Base-by-base conservation (phyloP, 2,113 vertebrate species). In the Pterocles burchelli region DNA sequence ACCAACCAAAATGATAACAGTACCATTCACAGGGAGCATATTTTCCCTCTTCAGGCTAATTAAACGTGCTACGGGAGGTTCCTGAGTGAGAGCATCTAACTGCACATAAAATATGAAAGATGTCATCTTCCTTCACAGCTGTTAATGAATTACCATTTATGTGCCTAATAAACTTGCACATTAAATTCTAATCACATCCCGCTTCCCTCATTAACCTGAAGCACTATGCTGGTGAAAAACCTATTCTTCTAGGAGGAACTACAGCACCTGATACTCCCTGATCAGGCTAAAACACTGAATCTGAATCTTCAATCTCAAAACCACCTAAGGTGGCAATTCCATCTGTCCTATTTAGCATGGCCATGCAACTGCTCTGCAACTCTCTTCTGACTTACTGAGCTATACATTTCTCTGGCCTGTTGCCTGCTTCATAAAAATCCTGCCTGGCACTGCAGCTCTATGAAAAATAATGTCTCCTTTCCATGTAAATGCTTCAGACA, bases 121-220 rank as follows among this genome's bases (percentile, higher is more conserved):
- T 24, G 49, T 38, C 3, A 59, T 84, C 55, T 82, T 85, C 72
- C 65, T 81, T 84, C 1, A 0, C n/a, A 70, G 72, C 76, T 70
- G 43, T 68, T 85, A 83, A 89, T 67, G 66, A 66, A 72, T 84
- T 43, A 77, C 61, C 29, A 3, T 62, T 93, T 89, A 58, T 26
- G 61, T n/a, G 46, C 48, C 66, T 87, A 95, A 89, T 87, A 95
- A 93, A 52, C 14, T 71, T 73, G n/a, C 52, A 62, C 48, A 43
- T 89, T 65, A 79, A 70, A 52, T n/a, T 93, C 67, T 86, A 91
- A 90, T 85, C 1, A 3, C 36, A 62, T 71, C 48, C 45, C 73
- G 36, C 49, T 93, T 78, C 73, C 70, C 38, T 94, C 86, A 82
- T 95, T 82, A 89, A 71, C 84, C 54, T 58, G 45, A 59, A 36